Evolutionary conservation across 2,113 vertebrate genomes (phyloP), one percentile per base, ranked within the genome.

Genomic region (Rafetus swinhoei): DNA sequence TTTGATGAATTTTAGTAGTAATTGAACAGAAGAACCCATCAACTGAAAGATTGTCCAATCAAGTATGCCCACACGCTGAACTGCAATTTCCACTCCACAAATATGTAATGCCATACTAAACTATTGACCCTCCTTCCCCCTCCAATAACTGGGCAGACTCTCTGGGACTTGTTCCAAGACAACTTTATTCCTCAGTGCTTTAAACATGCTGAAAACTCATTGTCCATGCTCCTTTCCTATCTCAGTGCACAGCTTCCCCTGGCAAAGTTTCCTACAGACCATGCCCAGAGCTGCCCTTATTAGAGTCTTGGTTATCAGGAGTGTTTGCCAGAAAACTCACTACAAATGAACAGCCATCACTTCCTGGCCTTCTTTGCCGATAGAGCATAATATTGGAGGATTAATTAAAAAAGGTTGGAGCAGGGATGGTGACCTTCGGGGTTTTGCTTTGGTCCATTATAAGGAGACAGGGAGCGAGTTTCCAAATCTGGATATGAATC

Each of bases 1-100:
- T 98, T 96, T 98, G 98, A 98, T 97, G 97, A 97, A 97, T 98
- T 98, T 98, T 98, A 98, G 97, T 97, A 96, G 98, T 97, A 98
- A 98, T 98, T 98, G 98, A 98, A 98, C 97, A 97, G 98, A 98
- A 97, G 97, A 98, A 98, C 95, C 97, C 95, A 97, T 97, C 98
- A 97, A 87, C 84, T 89, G 93, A 96, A 96, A 98, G 96, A 97
- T 65, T 95, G 97, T 98, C 97, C 98, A 96, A 94, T 93, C 97
- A 98, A 98, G 96, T 97, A 95, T 98, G 97, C 97, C 97, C 97
- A 98, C 82, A 84, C 72, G 7, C 87, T 98, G 97, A 98, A 98
- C 97, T 97, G 97, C 97, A 97, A 97, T 97, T 98, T 97, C 95
- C 93, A 98, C 96, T 94, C 91, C 90, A 96, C 95, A 95, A 97